Evolutionary conservation across 2,113 vertebrate species (phyloP).

Genomic region (Arenaria interpres): DNA sequence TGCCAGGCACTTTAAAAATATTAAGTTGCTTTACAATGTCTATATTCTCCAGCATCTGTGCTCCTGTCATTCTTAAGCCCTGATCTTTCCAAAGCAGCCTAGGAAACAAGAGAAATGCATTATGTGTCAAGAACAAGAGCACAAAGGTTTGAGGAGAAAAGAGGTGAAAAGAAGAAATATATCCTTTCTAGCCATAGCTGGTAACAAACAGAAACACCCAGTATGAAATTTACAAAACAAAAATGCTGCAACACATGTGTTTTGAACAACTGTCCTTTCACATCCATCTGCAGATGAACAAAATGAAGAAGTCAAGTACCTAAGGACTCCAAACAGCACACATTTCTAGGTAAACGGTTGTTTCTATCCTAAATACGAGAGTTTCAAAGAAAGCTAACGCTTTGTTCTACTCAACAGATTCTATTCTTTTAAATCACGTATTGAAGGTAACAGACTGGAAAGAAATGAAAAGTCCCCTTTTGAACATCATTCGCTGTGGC

Average conservation of each 20-base stretch:
- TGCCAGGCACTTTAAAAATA: background rate
- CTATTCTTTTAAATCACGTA: background rate
- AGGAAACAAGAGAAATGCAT: background rate
- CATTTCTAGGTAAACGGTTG: background rate
- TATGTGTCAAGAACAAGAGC: background rate
- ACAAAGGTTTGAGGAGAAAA: background rate
- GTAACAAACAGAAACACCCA: background rate
- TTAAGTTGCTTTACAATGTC: background rate
- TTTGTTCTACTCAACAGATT: background rate
- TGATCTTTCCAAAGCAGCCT: background rate
- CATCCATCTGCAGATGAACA: background rate
- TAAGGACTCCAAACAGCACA: background rate
- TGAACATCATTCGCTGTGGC: background rate
- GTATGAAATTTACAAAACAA: background rate
- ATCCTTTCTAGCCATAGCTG: background rate
- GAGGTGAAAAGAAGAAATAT: background rate
- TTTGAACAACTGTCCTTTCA: background rate
- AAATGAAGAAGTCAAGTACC: background rate
- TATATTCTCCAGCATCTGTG: fast-evolving
- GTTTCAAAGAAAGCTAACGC: background rate
- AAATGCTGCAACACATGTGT: background rate
- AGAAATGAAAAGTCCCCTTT: background rate
- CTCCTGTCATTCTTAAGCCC: background rate
- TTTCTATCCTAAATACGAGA: background rate
- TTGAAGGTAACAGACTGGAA: background rate